Evolutionary conservation across 2,797 vertebrate genomes (phyloP), one percentile per base, ranked within the genome.

Genomic region (Champsocephalus esox): DNA sequence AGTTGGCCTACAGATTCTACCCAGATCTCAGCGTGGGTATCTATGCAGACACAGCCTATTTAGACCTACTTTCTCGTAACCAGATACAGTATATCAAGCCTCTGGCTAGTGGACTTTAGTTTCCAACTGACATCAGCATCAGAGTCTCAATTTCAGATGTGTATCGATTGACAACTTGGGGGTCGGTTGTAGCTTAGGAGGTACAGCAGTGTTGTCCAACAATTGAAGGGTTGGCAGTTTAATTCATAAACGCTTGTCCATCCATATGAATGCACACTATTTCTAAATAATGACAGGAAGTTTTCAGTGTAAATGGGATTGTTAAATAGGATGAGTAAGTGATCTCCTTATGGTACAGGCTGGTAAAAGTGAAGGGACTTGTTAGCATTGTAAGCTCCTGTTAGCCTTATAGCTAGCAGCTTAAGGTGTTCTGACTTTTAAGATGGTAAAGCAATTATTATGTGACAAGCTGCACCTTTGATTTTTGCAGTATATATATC

Each of bases 81-180:
- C 6, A 16, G 16, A 50, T 55, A 38, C 34, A 38, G 34, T 38
- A 48, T 14, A 44, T 56, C 9, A 21, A 59, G 46, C 58, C n/a
- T 14, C 7, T 21, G 46, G 28, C 52, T 41, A 5, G 24, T 69
- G 48, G 28, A 66, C 41, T 16, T 16, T n/a, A 54, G 57, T 43
- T 60, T 21, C 43, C 11, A 24, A 13, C 54, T 68, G 51, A 44
- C 34, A 66, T 52, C 43, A 66, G 52, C 46, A 56, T 64, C 28
- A 73, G 52, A 34, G 60, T 59, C 24, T 79, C 19, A 44, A 17
- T 60, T 70, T 61, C 48, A 66, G 28, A 34, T 14, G 50, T 9
- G 51, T 32, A n/a, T 58, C 3, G 5, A 38, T 0, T 45, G n/a
- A 72, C 44, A 1, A 19, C 34, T 7, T 38, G 43, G 4, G 4